Evolutionary conservation across 2,888 invertebrate species (phyloP).

Genomic region (Lepidochrysops patricia): DNA sequence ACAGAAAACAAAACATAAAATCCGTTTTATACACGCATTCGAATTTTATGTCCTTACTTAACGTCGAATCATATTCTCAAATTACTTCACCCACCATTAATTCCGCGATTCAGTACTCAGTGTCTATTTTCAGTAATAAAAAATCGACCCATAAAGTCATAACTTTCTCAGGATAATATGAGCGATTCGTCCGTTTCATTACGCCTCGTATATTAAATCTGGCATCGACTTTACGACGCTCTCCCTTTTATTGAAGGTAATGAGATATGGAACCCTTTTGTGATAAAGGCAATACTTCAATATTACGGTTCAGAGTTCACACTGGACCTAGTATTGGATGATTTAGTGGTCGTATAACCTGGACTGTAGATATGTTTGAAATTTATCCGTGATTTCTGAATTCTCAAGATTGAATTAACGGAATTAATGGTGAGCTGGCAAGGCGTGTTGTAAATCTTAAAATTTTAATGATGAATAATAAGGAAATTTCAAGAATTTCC

Average conservation of each 20-base stretch:
- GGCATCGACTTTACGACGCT: constrained; percentile 61
- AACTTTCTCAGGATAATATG: constrained; percentile 12
- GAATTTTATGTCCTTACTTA: background rate
- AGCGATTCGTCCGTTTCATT: constrained; percentile 42
- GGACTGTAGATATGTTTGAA: constrained; percentile 46
- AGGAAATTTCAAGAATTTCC: too few species aligned
- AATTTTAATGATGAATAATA: background rate
- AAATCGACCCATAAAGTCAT: constrained; percentile 4
- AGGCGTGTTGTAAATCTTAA: background rate
- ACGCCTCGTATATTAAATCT: constrained; percentile 46
- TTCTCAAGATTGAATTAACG: background rate
- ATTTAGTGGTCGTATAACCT: constrained; percentile 64
- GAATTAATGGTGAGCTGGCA: background rate
- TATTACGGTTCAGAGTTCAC: constrained; percentile 71
- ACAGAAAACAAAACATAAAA: background rate
- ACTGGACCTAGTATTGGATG: constrained; percentile 54
- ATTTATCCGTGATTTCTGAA: background rate
- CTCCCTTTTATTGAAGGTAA: constrained; percentile 50
- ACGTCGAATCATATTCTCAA: background rate
- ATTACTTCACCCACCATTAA: background rate
- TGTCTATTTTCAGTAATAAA: background rate
- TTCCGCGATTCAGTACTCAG: background rate
- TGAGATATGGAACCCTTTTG: constrained; percentile 57
- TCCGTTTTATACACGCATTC: background rate
- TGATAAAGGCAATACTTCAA: constrained; percentile 61